These are phyloP conservation scores for Corvus moneduloides DNA, from an alignment of 2,113 vertebrate genomes.

Conservation along the genomic window DNA sequence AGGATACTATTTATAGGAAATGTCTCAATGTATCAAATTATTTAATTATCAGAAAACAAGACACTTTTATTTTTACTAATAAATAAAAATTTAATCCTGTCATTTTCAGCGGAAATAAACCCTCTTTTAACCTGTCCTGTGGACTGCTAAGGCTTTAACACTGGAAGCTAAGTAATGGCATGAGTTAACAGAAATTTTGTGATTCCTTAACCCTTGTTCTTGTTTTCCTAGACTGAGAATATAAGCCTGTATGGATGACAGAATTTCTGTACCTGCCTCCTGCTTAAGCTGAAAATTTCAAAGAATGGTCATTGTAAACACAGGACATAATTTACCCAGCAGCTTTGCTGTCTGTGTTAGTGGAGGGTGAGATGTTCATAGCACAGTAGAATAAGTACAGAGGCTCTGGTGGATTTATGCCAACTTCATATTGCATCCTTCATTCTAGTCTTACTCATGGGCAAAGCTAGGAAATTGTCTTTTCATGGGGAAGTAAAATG, in stretches of 20 bases:
- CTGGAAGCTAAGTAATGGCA: background rate
- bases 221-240: background rate
- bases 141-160: background rate
- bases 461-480: background rate
- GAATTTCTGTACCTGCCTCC: background rate
- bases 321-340: background rate
- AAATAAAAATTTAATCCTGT: background rate
- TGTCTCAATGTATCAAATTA: background rate
- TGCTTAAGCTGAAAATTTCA: background rate
- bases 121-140: background rate
- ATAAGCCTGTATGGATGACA: background rate
- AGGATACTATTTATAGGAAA: background rate
- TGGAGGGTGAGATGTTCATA: background rate
- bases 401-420: background rate
- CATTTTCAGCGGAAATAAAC: background rate
- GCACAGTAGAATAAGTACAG: background rate
- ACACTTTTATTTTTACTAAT: background rate
- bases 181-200: background rate
- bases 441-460: background rate
- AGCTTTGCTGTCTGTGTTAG: background rate
- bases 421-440: background rate
- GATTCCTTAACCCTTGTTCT: background rate
- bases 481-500: background rate
- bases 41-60: background rate
- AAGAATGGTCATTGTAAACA: background rate